Evolutionary conservation across 2,113 vertebrate genomes (phyloP).

Genomic region (Turnix velox): DNA sequence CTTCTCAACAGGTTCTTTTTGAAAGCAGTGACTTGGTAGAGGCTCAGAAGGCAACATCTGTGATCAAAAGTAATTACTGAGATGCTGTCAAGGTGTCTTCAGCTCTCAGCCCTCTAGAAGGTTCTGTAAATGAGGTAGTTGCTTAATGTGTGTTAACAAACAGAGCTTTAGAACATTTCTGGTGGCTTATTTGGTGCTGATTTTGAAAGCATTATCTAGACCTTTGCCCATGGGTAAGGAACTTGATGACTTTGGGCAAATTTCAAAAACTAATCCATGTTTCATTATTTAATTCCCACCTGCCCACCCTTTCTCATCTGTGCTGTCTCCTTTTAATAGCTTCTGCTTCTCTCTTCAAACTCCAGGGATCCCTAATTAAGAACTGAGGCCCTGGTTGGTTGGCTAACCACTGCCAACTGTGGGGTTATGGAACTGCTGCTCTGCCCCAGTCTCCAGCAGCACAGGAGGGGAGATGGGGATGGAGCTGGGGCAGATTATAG

Average conservation of each 20-base stretch:
- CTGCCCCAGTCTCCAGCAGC: background rate
- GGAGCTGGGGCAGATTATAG: background rate
- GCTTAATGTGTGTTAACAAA: background rate
- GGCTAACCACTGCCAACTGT: background rate
- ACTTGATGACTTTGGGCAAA: background rate
- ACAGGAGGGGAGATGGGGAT: background rate
- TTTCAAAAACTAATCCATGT: background rate
- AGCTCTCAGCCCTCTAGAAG: background rate
- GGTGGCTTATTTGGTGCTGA: background rate
- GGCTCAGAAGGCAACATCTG: background rate
- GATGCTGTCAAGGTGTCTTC: background rate
- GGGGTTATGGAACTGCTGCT: background rate
- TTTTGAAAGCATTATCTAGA: background rate
- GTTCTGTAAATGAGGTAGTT: background rate
- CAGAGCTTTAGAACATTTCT: background rate
- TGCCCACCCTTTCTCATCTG: background rate
- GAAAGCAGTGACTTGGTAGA: background rate
- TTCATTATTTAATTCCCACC: background rate
- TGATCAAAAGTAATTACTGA: background rate
- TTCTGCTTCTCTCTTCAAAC: background rate
- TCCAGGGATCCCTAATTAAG: conserved; percentile 16
- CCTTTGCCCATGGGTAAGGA: background rate
- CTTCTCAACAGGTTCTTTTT: background rate
- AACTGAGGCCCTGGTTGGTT: background rate
- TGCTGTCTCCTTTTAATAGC: background rate